phyloP scores from a whole-genome alignment of 2,888 invertebrate genomes.

The Himalopsyche japonica region DNA sequence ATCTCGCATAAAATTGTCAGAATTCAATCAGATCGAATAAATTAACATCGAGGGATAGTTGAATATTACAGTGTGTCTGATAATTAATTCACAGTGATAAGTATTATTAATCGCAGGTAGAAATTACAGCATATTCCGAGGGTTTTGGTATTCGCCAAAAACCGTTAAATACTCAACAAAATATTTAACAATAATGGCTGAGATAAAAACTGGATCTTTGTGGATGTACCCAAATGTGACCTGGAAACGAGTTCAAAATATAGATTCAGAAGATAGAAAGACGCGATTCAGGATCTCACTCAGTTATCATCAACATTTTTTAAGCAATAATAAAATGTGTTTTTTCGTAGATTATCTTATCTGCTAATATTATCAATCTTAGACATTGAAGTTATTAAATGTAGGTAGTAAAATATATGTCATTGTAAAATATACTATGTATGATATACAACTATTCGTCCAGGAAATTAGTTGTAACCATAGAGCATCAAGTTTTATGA shows the following conservation, averaged over 20 bases:
- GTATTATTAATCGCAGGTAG: constrained; percentile 8
- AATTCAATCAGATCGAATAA: constrained; percentile 10
- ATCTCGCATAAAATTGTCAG: not conserved
- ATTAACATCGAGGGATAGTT: constrained; percentile 13
- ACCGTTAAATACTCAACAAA: constrained; percentile 40
- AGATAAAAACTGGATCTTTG: constrained; percentile 35
- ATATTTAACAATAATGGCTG: constrained; percentile 35
- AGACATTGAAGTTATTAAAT: no score
- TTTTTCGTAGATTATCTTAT: no score
- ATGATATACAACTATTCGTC: no score
- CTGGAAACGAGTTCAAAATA: constrained; percentile 38
- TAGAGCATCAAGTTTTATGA: no score
- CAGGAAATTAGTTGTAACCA: no score
- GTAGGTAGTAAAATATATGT: no score
- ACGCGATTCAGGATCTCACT: not conserved
- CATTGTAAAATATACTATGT: no score
- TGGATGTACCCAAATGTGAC: constrained; percentile 22
- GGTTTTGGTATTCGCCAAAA: constrained; percentile 9
- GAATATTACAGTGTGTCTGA: not conserved
- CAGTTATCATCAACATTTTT: not conserved
- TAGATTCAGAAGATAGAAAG: not conserved
- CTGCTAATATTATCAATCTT: no score
- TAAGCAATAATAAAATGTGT: no score
- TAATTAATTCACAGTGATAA: constrained; percentile 21
- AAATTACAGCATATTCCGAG: constrained; percentile 2